Evolutionary conservation across 2,113 vertebrate species (phyloP), one percentile per base, ranked within the genome.

Genomic region (Plectropomus leopardus): DNA sequence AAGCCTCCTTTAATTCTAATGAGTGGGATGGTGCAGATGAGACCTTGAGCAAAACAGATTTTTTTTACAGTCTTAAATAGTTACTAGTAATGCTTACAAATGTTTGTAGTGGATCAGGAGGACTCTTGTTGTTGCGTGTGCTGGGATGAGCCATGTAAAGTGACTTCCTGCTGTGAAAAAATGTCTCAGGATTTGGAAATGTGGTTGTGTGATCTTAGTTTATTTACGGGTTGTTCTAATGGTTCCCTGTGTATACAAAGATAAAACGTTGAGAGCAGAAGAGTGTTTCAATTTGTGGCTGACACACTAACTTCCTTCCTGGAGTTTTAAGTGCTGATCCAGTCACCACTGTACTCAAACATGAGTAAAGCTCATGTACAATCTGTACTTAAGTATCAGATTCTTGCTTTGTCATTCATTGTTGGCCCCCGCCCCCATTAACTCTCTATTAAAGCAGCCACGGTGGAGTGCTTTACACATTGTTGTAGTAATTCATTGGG

Each of bases 401-500:
- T 79, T 47, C 26, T 67, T 72, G 40, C 65, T 80, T 75, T 76
- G 70, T 77, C 53, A 76, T 68, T 83, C 68, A 51, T 58, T 48
- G 17, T 67, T 34, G 40, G 15, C 60, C 48, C 63, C 69, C 69
- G 76, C 40, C 44, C 24, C 28, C 59, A 57, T 58, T 48, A 80
- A 45, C 75, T 66, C 60, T 45, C 64, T 58, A 80, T 71, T 78
- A 76, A 61, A 76, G 59, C 34, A 26, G 40, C 65, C 45, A 34
- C 48, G 44, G 10, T 28, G 75, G 78, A 80, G 83, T 68, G 54
- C 78, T 94, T 96, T 96, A 89, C 95, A 94, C 87, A 93, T 79
- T 59, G 82, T 77, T 71, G 53, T 69, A 72, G 69, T 72, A 70
- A 85, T 78, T 85, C 74, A 78, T 42, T 75, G 73, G 66, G 65